Conservation (phyloP, 2,797 vertebrate genomes). For the Urocyon cinereoargenteus region DNA sequence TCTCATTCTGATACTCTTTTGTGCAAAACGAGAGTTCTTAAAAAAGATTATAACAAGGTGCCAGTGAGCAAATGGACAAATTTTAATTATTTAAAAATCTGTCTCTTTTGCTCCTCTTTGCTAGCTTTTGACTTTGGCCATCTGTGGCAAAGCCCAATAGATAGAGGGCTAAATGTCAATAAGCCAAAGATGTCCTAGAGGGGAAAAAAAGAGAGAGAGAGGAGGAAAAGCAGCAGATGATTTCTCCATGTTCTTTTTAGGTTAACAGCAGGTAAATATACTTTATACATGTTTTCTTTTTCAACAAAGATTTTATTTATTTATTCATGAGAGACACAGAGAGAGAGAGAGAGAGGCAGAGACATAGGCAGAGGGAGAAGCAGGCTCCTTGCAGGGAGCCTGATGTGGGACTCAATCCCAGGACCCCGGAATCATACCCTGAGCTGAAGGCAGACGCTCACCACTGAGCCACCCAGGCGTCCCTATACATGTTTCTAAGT, state of each 20-base stretch:
- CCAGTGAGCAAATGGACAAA: background rate
- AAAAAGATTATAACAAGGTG: background rate
- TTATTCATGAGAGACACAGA: too few species aligned
- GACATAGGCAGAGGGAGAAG: too few species aligned
- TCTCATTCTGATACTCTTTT: background rate
- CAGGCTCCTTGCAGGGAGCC: too few species aligned
- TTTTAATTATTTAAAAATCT: background rate
- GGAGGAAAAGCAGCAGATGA: background rate
- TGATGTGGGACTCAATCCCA: too few species aligned
- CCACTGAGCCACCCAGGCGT: too few species aligned
- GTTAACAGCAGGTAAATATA: background rate
- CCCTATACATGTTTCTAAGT: background rate
- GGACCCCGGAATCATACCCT: too few species aligned
- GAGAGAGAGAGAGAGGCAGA: too few species aligned
- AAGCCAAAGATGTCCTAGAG: background rate
- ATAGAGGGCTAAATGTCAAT: background rate
- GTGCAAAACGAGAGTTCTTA: background rate
- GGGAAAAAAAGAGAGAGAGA: fast-evolving
- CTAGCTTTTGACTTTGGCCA: background rate
- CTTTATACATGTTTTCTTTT: background rate
- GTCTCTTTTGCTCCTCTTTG: background rate
- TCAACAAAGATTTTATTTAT: too few species aligned
- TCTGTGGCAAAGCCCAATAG: too few species aligned
- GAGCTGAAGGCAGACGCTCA: too few species aligned
- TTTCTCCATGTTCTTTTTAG: background rate